A percentile compares a stretch with the other conserved stretches of the same genome.
Conservation (phyloP, 1,140 invertebrate genomes). For the Probaryconus sp. region DNA sequence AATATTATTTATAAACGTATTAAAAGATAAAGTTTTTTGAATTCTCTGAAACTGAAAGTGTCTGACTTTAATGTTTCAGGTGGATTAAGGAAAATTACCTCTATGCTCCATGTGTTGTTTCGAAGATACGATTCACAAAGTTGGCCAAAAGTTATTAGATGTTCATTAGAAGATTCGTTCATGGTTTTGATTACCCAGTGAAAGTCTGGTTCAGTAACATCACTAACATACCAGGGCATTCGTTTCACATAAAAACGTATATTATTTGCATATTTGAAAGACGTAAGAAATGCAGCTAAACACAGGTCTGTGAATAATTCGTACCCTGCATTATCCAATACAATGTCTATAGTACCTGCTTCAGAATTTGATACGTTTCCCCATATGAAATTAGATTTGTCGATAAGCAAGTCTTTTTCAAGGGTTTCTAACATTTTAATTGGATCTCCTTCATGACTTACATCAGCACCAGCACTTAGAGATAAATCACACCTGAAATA, state of each 20-base stretch:
- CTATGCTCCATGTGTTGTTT: constrained; percentile 77
- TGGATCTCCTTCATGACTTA: constrained; percentile 79
- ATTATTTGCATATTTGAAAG: constrained; percentile 82
- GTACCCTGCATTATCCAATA: constrained; percentile 96
- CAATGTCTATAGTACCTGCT: constrained; percentile 82
- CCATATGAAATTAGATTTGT: constrained; percentile 83
- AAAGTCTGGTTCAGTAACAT: constrained; percentile 89
- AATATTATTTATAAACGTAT: too few species aligned
- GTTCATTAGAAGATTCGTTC: constrained; percentile 66
- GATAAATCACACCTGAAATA: constrained; percentile 90
- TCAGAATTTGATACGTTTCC: constrained; percentile 64
- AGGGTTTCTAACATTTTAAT: constrained; percentile 82
- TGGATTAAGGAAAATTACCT: too few species aligned
- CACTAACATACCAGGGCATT: constrained; percentile 98
- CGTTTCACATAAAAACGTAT: constrained; percentile 92
- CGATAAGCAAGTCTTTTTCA: constrained; percentile 83
- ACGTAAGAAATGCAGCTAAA: constrained; percentile 88
- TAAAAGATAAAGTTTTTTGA: not conserved
- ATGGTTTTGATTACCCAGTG: constrained; percentile 82
- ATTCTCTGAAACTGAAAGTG: not conserved
- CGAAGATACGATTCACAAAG: constrained; percentile 80
- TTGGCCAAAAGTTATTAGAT: constrained; percentile 77
- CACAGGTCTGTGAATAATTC: constrained; percentile 95
- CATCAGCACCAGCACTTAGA: constrained; percentile 84
- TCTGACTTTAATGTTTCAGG: too few species aligned